A percentile compares a stretch with the other conserved stretches of the same genome.
Evolutionary conservation across 2,113 vertebrate genomes (phyloP).

Genomic region (Burhinus bistriatus): DNA sequence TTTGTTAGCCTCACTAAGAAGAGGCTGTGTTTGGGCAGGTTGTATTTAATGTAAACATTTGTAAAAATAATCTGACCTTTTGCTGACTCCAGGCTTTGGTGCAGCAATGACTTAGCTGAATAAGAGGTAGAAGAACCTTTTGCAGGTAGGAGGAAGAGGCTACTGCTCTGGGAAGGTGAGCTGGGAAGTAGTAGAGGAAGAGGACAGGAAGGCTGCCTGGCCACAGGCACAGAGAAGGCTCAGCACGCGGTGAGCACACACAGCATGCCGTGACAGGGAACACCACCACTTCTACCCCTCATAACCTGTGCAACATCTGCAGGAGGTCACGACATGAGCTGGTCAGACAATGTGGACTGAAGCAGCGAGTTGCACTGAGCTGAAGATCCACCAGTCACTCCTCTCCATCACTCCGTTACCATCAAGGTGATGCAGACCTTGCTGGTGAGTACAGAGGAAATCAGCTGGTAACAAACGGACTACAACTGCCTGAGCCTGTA

Average conservation of each 20-base stretch:
- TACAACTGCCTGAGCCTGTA: not conserved
- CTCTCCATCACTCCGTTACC: not conserved
- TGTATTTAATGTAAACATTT: not conserved
- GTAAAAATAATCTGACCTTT: not conserved
- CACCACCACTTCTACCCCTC: not conserved
- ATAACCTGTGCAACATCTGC: not conserved
- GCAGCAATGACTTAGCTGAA: not conserved
- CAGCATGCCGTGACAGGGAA: not conserved
- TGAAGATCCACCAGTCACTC: not conserved
- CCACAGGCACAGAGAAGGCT: not conserved
- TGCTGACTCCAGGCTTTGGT: not conserved
- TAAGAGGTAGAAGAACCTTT: not conserved
- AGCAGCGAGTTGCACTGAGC: not conserved
- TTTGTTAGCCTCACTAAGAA: conserved; percentile 3
- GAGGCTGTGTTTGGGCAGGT: not conserved
- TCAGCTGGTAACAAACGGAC: not conserved
- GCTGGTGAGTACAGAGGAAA: accelerated
- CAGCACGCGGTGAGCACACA: too few species aligned
- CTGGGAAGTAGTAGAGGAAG: not conserved
- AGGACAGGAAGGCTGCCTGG: not conserved
- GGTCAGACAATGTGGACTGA: not conserved
- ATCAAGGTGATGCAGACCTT: not conserved
- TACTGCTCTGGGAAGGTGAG: not conserved
- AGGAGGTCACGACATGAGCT: not conserved
- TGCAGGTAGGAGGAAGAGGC: not conserved